Base-by-base conservation (phyloP, 2,113 vertebrate species). In the Aepyceros melampus region DNA sequence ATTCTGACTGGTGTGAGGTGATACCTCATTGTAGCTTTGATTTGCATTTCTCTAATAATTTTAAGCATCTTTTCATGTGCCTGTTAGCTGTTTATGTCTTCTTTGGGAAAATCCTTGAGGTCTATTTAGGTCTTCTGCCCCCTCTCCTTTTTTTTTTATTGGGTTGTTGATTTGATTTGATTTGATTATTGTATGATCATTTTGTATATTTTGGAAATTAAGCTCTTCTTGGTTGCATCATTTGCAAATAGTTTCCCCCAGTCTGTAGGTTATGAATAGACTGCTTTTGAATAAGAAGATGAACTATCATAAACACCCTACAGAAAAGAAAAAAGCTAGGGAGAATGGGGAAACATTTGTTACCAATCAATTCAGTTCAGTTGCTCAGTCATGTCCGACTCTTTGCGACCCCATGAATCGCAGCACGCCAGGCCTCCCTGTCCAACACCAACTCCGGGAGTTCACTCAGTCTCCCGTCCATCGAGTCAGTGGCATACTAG, bases 261-360 rank as follows among this genome's bases (percentile, higher is more conserved):
- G 17, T 53, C 19, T 25, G 3, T 82, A 53, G 10, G 49, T 8
- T 82, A 19, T 82, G 49, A 82, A 84, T 94, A 93, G 53, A 93
- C 17, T 78, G n/a, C 27, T 76, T 95, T 90, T 43, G 49, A 74
- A 21, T 51, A 92, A 53, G 86, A 49, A 88, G 29, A 62, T 97
- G 86, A 74, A 55, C 51, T 64, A 55, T 83, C 47, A 92, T 74
- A 87, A 95, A 91, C 23, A 49, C 6, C 5, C 21, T 62, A 47
- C 5, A 58, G 11, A 95, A 96, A 55, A 93, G 43, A 62, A 96
- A 95, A 97, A 19, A 96, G 16, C n/a, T 79, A 95, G 9, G 17
- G 58, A 81, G 23, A 76, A n/a, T 91, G 40, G 15, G 3, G 49
- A 92, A 95, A 88, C n/a, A 64, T 43, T 85, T 78, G 3, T 84